These are phyloP conservation scores for Ciconia maguari DNA, from an alignment of 2,113 vertebrate species.

Conservation along the genomic window DNA sequence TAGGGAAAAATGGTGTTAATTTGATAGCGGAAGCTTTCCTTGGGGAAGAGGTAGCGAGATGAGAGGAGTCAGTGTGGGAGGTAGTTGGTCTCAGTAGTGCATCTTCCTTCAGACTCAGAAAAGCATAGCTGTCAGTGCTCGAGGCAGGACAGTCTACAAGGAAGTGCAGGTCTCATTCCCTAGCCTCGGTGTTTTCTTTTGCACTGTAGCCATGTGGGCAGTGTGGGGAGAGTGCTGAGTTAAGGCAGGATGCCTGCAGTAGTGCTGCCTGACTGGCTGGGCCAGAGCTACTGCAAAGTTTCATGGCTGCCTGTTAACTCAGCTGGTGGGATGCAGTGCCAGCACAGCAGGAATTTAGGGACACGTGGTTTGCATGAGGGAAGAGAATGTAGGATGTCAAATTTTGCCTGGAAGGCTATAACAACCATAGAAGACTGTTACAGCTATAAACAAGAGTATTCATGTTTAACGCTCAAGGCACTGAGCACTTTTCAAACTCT, in stretches of 20 bases:
- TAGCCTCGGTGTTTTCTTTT: not conserved
- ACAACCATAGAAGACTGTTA: not conserved
- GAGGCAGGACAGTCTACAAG: not conserved
- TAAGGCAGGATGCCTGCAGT: not conserved
- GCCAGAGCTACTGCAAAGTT: not conserved
- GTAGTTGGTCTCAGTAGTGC: not conserved
- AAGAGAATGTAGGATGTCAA: not conserved
- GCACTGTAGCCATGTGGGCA: not conserved
- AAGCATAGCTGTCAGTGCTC: not conserved
- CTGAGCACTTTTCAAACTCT: not conserved
- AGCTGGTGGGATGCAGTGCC: not conserved
- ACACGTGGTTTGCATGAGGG: not conserved
- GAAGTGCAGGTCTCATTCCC: not conserved
- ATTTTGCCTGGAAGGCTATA: not conserved
- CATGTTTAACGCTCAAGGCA: not conserved
- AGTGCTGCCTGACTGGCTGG: not conserved
- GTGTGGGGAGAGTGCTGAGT: not conserved
- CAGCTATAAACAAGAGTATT: not conserved
- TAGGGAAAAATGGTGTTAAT: not conserved
- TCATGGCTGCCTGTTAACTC: not conserved
- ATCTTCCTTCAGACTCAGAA: not conserved
- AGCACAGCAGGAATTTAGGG: not conserved
- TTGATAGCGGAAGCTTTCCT: not conserved
- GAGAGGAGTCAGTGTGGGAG: not conserved
- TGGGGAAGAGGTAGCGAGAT: not conserved